Evolutionary conservation across 2,888 invertebrate species (phyloP), one percentile per base, ranked within the genome.

Genomic region (Cephus nigrinus): DNA sequence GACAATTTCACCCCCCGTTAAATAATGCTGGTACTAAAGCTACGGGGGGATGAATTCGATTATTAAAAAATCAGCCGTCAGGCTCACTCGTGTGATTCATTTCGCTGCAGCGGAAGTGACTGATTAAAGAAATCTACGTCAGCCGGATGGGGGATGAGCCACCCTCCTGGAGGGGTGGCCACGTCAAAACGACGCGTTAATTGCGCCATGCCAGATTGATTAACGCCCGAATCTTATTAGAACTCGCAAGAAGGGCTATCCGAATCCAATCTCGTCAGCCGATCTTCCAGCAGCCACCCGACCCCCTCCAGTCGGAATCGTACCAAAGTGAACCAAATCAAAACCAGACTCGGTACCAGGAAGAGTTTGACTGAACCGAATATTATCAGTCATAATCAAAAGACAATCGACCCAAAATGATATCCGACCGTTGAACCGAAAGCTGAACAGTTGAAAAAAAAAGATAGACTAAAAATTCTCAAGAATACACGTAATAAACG

Each of bases 91-190:
- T 80, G 88, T 86, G 83, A 86, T 86, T 88, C 86, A 88, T 88
- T 88, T 88, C 82, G 82, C 83, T 83, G 83, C 85, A 82, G 80
- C 82, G 84, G 79, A 83, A 82, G 86, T 89, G 89, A 88, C 88
- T 88, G 88, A 88, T 88, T 88, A 88, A 88, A 88, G 87, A 89
- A 88, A 88, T 87, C 84, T 84, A 84, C 84, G 88, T 88, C 85
- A 84, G 80, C 80, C 81, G 82, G 82, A 80, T 79, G 81, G 78
- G 75, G 23, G 71, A 71, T 32, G 71, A 71, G 71, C 33, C 69
- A 74, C 35, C 68, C 31, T 74, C 30, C 30, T 33, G 77, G 23
- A 80, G 75, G 75, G 79, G 78, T 82, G 85, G 82, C 83, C 85
- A 86, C 87, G 87, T 89, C 89, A 89, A 88, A 88, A 86, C 84